These are phyloP conservation scores for Anas platyrhynchos DNA, from an alignment of 2,113 vertebrate species.

Conservation along the genomic window DNA sequence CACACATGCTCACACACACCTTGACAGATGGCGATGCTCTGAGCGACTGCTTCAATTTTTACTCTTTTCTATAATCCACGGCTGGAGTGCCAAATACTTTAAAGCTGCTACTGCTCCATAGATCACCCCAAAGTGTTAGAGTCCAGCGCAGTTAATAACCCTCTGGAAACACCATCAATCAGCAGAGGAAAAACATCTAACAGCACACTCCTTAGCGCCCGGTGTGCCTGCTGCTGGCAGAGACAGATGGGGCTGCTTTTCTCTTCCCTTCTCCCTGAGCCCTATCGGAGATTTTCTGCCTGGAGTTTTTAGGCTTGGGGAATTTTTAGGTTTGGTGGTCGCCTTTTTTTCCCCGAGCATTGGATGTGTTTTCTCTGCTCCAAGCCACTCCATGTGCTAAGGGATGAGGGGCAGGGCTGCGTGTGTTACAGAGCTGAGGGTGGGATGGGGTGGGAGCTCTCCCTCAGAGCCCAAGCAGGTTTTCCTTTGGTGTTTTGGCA, in stretches of 20 bases:
- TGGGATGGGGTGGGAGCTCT: background rate
- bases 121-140: slow-evolving; percentile 73
- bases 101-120: slow-evolving; percentile 71
- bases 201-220: slow-evolving; percentile 49
- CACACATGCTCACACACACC: background rate
- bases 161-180: slow-evolving; percentile 74
- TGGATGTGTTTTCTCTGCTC: background rate
- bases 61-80: slow-evolving; percentile 53
- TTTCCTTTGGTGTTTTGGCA: background rate
- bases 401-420: background rate
- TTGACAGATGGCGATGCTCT: slow-evolving; percentile 60
- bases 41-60: slow-evolving; percentile 70
- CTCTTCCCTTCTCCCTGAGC: background rate
- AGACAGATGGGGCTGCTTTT: slow-evolving; percentile 36
- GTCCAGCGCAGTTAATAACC: slow-evolving; percentile 74
- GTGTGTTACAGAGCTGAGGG: background rate
- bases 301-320: background rate
- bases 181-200: slow-evolving; percentile 32
- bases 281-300: background rate
- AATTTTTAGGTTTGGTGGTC: background rate
- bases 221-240: slow-evolving; percentile 28
- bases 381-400: fast-evolving
- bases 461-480: background rate
- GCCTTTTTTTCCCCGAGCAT: background rate
- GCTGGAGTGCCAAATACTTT: slow-evolving; percentile 69